Evolutionary conservation across 2,888 invertebrate genomes (phyloP), one percentile per base, ranked within the genome.

Genomic region (Leptothorax acervorum): DNA sequence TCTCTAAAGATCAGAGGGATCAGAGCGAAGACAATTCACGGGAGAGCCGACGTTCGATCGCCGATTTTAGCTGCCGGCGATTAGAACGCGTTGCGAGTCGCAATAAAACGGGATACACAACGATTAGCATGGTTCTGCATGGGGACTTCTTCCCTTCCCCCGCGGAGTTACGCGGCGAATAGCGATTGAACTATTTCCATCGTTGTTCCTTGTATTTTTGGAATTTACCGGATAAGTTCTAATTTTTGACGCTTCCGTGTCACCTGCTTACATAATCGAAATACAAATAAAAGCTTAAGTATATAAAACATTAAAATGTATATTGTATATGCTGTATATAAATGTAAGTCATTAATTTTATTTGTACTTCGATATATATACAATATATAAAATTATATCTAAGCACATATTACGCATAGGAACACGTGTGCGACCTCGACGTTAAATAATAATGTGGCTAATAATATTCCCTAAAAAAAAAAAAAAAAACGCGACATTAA

Each of bases 401-500:
- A 28, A 65, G 8, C 15, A 23, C 6, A 15, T 28, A 15, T 28
- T 15, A 12, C 6, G 23, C 62, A 9, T 8, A 48, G 23, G 3
- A 8, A 28, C 45, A 8, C 45, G 18, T 31, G 28, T 12, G 6
- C 18, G 57, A 39, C 73, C 55, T 73, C 31, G 63, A 35, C n/a
- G 23, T 63, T 75, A 48, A 65, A 65, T 60, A 75, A 63, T 48
- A 35, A 15, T n/a, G 6, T 45, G 15, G 35, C 23, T 75, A 48
- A 75, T 65, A 76, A 76, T 45, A 51, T 66, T 76, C 18, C 2
- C 11, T 11, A 8, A 15, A 71, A 51, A 51, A 35, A 65, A 75
- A 23, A 15, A 71, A 65, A 51, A 35, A 66, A 76, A 23, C 31
- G 15, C n/a, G 0, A 1, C 18, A 11, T 63, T 31, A 31, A 62